A percentile compares a stretch with the other conserved stretches of the same genome.
These are phyloP conservation scores for Nettapus auritus DNA, from an alignment of 2,113 vertebrate genomes.

Conservation along the genomic window DNA sequence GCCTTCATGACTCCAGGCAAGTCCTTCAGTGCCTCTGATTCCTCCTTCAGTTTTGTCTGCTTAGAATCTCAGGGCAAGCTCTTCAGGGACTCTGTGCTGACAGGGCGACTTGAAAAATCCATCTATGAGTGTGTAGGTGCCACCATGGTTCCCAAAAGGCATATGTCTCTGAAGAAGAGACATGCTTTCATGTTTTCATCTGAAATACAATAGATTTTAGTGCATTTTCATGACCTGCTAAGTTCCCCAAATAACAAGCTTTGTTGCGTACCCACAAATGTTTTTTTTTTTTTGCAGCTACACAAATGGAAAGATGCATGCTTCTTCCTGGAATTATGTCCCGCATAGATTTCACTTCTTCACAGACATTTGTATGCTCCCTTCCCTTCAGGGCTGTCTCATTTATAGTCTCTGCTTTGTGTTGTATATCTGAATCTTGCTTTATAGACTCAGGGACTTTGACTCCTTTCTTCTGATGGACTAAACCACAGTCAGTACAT, in stretches of 20 bases:
- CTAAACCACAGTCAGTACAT: not conserved
- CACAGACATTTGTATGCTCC: not conserved
- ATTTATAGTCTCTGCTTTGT: not conserved
- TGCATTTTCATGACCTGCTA: not conserved
- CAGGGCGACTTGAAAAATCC: not conserved
- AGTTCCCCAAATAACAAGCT: not conserved
- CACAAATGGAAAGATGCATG: not conserved
- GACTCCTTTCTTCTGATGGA: not conserved
- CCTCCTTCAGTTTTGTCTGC: not conserved
- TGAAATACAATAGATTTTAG: not conserved
- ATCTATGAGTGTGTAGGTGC: not conserved
- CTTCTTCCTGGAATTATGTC: not conserved
- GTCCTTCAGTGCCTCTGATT: not conserved
- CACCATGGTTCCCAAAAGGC: not conserved
- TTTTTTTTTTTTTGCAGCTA: not conserved
- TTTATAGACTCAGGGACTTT: not conserved
- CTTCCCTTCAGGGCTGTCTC: not conserved
- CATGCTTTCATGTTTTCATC: not conserved
- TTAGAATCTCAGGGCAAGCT: not conserved
- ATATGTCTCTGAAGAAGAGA: not conserved
- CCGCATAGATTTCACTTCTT: not conserved
- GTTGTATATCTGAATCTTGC: not conserved
- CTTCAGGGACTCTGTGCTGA: not conserved
- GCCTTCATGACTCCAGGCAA: not conserved
- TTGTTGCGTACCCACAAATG: not conserved